Conservation (phyloP, 2,113 vertebrate genomes). For the Sceloporus tristichus region DNA sequence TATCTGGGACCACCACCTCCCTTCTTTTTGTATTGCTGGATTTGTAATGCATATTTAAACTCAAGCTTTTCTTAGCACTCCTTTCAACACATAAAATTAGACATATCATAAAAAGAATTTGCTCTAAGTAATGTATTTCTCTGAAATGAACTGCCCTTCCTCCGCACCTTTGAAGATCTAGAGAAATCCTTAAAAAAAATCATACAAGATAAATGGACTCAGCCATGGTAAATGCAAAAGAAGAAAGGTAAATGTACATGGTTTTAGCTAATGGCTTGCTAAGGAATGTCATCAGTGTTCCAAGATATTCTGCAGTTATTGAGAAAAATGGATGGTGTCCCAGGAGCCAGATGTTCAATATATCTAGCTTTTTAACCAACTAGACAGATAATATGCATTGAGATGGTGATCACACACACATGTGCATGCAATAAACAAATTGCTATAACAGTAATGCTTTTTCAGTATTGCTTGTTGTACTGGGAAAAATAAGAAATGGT, state of each 20-base stretch:
- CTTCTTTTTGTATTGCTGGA: constrained; percentile 17
- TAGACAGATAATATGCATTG: constrained; percentile 6
- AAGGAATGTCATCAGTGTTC: constrained; percentile 18
- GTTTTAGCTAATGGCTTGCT: constrained; percentile 6
- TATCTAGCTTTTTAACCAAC: neutral
- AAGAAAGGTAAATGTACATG: constrained; percentile 24
- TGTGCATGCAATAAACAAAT: too few species aligned
- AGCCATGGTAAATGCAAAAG: constrained; percentile 13
- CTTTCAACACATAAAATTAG: neutral
- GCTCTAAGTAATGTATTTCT: constrained; percentile 15
- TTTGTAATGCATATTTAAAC: constrained; percentile 14
- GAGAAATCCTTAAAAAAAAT: neutral
- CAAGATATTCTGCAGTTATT: constrained; percentile 12
- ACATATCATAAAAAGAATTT: neutral
- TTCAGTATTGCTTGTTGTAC: too few species aligned
- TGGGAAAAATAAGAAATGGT: too few species aligned
- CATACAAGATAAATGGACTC: neutral
- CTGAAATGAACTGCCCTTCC: neutral
- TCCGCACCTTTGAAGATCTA: constrained; percentile 15
- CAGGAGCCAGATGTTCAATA: constrained; percentile 9
- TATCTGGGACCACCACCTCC: neutral
- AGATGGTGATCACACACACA: neutral
- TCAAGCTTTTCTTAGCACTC: neutral
- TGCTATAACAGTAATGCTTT: too few species aligned
- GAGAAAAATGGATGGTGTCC: constrained; percentile 19